A percentile compares a stretch with the other conserved stretches of the same genome.
These are phyloP conservation scores for Actinopyga echinites DNA, from an alignment of 53 echinoderm and acorn worm genomes.

Conservation along the genomic window DNA sequence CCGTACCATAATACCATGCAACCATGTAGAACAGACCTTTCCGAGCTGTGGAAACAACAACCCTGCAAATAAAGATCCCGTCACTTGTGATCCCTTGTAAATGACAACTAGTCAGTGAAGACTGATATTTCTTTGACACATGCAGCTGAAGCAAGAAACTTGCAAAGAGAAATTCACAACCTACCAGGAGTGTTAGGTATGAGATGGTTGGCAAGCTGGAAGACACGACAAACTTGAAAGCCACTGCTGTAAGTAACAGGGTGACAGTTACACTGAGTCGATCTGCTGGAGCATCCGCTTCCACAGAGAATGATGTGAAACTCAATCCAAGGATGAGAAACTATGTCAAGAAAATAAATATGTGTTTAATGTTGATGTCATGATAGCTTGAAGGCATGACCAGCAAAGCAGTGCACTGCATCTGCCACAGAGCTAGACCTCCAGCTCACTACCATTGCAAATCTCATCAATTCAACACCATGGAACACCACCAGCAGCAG, in stretches of 20 bases:
- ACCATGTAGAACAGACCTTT: too few species aligned
- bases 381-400: too few species aligned
- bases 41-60: too few species aligned
- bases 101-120: too few species aligned
- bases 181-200: conserved; percentile 85
- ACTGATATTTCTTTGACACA: too few species aligned
- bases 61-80: too few species aligned
- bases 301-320: conserved; percentile 86
- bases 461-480: not conserved
- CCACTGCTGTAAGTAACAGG: conserved; percentile 84
- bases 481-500: not conserved
- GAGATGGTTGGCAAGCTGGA: conserved; percentile 92
- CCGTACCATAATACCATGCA: too few species aligned
- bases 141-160: too few species aligned
- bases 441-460: not conserved
- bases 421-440: too few species aligned
- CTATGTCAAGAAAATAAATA: conserved; percentile 46
- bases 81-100: too few species aligned
- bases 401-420: too few species aligned
- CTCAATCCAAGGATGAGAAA: conserved; percentile 79
- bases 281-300: conserved; percentile 72
- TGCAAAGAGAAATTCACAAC: too few species aligned
- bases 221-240: conserved; percentile 94
- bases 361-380: not conserved
- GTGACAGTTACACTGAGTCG: conserved; percentile 88